Evolutionary conservation across 1,140 invertebrate genomes (phyloP).

Genomic region (Drosophila triauraria): DNA sequence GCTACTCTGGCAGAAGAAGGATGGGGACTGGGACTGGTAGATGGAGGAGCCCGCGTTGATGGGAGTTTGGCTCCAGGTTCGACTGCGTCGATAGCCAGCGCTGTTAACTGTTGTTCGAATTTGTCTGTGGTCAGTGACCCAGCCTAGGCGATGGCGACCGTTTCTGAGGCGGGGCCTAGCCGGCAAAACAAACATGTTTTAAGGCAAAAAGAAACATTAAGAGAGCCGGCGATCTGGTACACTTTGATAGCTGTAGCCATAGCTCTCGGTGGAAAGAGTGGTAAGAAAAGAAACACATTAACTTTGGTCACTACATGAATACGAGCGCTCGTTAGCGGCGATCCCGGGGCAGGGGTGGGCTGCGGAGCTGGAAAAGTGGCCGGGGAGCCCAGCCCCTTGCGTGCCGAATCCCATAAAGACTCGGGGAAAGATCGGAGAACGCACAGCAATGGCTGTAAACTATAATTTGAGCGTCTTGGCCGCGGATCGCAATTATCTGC

Average conservation of each 20-base stretch:
- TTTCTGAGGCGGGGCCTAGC: conserved; percentile 19
- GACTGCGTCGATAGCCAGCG: conserved; percentile 34
- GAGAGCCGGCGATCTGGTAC: conserved; percentile 52
- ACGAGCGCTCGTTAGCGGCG: conserved; percentile 70
- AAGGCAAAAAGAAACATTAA: conserved; percentile 54
- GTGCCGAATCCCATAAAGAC: conserved; percentile 60
- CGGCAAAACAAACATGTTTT: conserved; percentile 71
- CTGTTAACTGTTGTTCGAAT: conserved; percentile 69
- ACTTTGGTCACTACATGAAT: conserved; percentile 61
- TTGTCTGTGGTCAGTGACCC: conserved; percentile 81
- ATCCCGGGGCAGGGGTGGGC: background rate
- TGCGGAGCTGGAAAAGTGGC: conserved; percentile 3
- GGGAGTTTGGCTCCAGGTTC: conserved; percentile 30
- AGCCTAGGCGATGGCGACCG: conserved; percentile 16
- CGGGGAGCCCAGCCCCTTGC: conserved; percentile 43
- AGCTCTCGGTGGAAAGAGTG: background rate
- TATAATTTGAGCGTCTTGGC: conserved; percentile 63
- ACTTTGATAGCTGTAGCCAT: conserved; percentile 47
- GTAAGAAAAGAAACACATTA: conserved; percentile 65
- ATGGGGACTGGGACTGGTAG: background rate
- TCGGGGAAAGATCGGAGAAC: conserved; percentile 35
- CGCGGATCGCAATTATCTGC: conserved; percentile 59
- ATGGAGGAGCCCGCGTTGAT: conserved; percentile 14
- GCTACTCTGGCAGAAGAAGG: background rate
- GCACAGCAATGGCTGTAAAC: conserved; percentile 38